These are phyloP conservation scores for Drosophila vallismaia DNA, from an alignment of 2,888 invertebrate genomes.

Conservation along the genomic window DNA sequence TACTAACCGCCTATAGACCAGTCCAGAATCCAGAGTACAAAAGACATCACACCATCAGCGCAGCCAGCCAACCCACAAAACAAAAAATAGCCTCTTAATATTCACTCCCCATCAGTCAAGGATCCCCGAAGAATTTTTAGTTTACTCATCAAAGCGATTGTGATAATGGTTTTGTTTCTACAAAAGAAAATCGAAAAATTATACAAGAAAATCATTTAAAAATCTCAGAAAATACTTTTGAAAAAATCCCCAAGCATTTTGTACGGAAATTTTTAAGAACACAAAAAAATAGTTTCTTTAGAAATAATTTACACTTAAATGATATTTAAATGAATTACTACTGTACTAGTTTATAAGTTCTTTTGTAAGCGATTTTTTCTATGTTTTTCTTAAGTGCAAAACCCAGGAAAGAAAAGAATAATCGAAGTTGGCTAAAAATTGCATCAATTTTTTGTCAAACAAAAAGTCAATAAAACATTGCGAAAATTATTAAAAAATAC, in stretches of 20 bases:
- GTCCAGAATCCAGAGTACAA: slow-evolving; percentile 44
- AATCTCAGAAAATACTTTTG: slow-evolving; percentile 20
- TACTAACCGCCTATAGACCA: slow-evolving; percentile 33
- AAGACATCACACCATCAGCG: slow-evolving; percentile 25
- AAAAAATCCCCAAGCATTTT: slow-evolving; percentile 27
- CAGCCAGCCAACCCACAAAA: slow-evolving; percentile 24
- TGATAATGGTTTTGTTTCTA: slow-evolving; percentile 81
- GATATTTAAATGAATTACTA: slow-evolving; percentile 40
- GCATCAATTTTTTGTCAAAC: slow-evolving; percentile 79
- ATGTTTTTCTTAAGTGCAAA: slow-evolving; percentile 44
- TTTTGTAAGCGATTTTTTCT: slow-evolving; percentile 48
- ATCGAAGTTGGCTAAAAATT: slow-evolving; percentile 70
- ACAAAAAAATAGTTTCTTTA: slow-evolving; percentile 45
- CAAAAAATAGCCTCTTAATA: slow-evolving; percentile 21
- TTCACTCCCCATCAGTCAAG: slow-evolving; percentile 21
- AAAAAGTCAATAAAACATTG: slow-evolving; percentile 42
- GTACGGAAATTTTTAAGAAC: slow-evolving; percentile 34
- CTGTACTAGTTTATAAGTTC: slow-evolving; percentile 60
- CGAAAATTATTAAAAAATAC: slow-evolving; percentile 22
- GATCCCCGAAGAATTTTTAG: slow-evolving; percentile 34
- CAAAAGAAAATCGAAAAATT: slow-evolving; percentile 37
- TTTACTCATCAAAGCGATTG: slow-evolving; percentile 82
- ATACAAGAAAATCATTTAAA: slow-evolving; percentile 22
- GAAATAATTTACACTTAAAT: slow-evolving; percentile 49
- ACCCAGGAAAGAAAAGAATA: slow-evolving; percentile 36